Conservation (phyloP, 1,140 invertebrate genomes). For the Dinothrombium tinctorium region DNA sequence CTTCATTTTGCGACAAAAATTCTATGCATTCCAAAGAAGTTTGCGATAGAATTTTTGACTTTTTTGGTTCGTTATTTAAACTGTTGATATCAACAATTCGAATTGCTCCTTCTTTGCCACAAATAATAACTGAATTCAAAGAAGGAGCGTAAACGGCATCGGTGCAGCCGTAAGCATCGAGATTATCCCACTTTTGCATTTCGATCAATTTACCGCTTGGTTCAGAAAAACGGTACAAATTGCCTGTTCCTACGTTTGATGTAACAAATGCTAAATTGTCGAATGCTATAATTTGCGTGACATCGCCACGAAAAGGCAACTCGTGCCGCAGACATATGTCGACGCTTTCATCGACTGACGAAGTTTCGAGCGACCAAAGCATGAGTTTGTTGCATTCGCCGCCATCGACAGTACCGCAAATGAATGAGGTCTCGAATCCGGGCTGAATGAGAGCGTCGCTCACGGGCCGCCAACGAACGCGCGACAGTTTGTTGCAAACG, state of each 20-base stretch:
- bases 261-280: not conserved
- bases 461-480: no score
- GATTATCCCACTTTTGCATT: not conserved
- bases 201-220: not conserved
- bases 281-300: not conserved
- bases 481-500: no score
- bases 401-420: no score
- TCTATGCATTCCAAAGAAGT: constrained; percentile 10
- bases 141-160: constrained; percentile 1
- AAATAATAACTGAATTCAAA: constrained; percentile 4
- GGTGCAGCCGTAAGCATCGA: not conserved
- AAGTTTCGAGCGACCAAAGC: no score
- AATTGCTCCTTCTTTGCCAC: constrained; percentile 11
- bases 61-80: not conserved
- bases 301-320: not conserved
- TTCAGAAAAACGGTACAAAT: constrained; percentile 1
- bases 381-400: no score
- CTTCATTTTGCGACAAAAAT: constrained; percentile 6
- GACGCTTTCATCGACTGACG: no score
- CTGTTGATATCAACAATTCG: not conserved
- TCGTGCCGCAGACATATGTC: no score
- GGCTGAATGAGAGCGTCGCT: no score
- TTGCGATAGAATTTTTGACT: constrained; percentile 1
- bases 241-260: constrained; percentile 1
- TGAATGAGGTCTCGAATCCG: no score